Evolutionary conservation across 2,888 invertebrate species (phyloP).

Genomic region (Pseudococcus viburni): DNA sequence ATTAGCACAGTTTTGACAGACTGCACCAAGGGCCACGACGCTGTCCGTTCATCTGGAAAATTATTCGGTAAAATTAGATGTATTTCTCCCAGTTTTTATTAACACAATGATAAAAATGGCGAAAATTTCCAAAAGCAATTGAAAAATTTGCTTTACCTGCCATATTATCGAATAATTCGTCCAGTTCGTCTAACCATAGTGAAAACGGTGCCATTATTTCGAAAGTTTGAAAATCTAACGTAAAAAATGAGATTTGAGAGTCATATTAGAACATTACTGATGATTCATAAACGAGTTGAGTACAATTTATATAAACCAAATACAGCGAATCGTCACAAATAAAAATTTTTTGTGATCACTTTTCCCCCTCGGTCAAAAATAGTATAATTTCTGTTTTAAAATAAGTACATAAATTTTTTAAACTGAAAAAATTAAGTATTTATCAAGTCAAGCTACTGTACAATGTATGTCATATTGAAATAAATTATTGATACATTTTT

Average conservation of each 20-base stretch:
- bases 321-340: too few species aligned
- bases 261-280: background rate
- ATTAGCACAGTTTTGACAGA: conserved; percentile 75
- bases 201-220: conserved; percentile 35
- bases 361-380: too few species aligned
- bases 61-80: background rate
- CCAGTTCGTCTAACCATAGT: conserved; percentile 39
- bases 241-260: background rate
- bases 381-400: too few species aligned
- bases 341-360: too few species aligned
- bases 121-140: background rate
- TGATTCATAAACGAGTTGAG: too few species aligned
- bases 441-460: too few species aligned
- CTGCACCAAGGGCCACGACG: conserved; percentile 77
- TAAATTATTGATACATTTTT: too few species aligned
- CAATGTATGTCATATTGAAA: too few species aligned
- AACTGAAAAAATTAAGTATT: too few species aligned
- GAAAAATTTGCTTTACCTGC: conserved; percentile 38
- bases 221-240: background rate
- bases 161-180: conserved; percentile 54
- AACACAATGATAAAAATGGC: background rate
- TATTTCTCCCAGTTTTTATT: background rate
- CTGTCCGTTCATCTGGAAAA: conserved; percentile 76
- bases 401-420: too few species aligned
- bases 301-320: too few species aligned